Conservation (phyloP, 30 jellyfish, hydroid and myxozoan species). For the Turritopsis rubra region DNA sequence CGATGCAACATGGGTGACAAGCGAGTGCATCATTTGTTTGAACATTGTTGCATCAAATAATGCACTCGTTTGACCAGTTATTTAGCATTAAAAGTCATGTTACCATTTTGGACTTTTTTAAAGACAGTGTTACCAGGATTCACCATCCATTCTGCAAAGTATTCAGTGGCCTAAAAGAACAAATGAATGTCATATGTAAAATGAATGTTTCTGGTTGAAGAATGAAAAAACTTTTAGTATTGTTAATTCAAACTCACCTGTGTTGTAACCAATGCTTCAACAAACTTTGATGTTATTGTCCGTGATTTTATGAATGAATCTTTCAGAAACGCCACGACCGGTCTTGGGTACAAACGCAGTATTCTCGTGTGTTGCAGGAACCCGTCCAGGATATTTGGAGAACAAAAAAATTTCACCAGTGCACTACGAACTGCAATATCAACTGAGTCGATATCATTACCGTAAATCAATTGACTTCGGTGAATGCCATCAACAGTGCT, state of each 20-base stretch:
- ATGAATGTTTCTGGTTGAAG: not conserved
- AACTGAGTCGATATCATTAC: slow-evolving; percentile 90
- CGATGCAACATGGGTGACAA: too few relatives aligned
- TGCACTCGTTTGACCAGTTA: too few relatives aligned
- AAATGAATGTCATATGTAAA: not conserved
- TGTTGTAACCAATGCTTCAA: slow-evolving; percentile 55
- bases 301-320: slow-evolving; percentile 64
- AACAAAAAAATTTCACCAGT: slow-evolving; percentile 62
- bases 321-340: slow-evolving; percentile 68
- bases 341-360: slow-evolving; percentile 79
- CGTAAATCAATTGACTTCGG: slow-evolving; percentile 53
- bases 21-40: too few relatives aligned
- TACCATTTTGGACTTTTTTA: slow-evolving; percentile 71
- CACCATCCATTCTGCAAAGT: slow-evolving; percentile 74
- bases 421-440: slow-evolving; percentile 88
- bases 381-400: slow-evolving; percentile 62
- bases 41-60: not conserved
- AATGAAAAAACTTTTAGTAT: not conserved
- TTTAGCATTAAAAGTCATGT: not conserved
- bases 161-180: slow-evolving; percentile 60
- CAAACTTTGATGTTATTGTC: slow-evolving; percentile 43
- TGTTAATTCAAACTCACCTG: slow-evolving; percentile 45
- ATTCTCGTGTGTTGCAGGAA: slow-evolving; percentile 62
- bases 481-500: slow-evolving; percentile 35
- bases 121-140: slow-evolving; percentile 58